Conservation (phyloP, 2,113 vertebrate species). For the Bucco capensis region DNA sequence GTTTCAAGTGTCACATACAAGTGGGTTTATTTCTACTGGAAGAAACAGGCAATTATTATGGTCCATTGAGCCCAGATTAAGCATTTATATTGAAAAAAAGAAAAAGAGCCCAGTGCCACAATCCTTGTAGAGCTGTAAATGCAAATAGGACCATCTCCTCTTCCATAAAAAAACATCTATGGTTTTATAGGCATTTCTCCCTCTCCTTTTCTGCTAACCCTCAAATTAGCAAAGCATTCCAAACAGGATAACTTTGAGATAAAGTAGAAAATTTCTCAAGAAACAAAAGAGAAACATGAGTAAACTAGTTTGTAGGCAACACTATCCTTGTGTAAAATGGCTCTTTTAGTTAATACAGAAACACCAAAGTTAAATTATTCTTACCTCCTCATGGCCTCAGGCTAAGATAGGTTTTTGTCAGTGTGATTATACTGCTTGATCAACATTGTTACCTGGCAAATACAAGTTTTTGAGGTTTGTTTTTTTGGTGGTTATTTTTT, state of each 20-base stretch:
- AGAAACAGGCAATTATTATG: conserved; percentile 58
- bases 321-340: background rate
- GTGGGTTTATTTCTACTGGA: conserved; percentile 42
- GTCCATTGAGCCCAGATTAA: conserved; percentile 60
- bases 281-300: background rate
- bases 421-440: background rate
- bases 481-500: no score
- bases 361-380: background rate
- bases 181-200: background rate
- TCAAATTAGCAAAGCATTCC: background rate
- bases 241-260: background rate
- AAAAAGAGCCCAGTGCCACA: conserved; percentile 6
- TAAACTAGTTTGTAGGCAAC: background rate
- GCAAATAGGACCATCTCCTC: conserved; percentile 34
- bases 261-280: background rate
- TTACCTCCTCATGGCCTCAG: background rate
- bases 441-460: background rate
- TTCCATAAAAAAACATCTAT: conserved; percentile 30
- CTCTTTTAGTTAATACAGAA: background rate
- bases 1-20: conserved; percentile 50
- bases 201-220: background rate
- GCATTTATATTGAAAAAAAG: conserved; percentile 1
- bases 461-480: rapidly evolving
- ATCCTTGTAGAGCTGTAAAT: conserved; percentile 52
- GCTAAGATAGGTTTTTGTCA: background rate